Percentiles rank a stretch among this genome's conserved stretches.
Evolutionary conservation across 2,797 vertebrate genomes (phyloP).

Genomic region (Sparidentex hasta): DNA sequence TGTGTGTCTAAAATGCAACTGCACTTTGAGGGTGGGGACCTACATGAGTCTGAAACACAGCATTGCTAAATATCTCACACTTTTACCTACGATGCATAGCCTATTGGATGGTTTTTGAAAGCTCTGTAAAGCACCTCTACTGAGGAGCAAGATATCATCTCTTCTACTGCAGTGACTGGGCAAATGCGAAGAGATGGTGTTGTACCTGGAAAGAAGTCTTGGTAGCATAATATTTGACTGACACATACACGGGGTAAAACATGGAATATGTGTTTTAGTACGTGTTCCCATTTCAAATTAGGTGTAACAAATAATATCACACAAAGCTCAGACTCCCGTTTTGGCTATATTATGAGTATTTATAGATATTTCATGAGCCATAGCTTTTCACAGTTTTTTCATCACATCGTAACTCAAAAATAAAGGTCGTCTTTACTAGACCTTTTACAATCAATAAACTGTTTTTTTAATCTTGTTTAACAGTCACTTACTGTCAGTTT

Average conservation of each 20-base stretch:
- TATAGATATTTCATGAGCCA: constrained; percentile 76
- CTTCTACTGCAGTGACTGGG: neutral
- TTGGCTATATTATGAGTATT: constrained; percentile 69
- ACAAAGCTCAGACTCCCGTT: constrained; percentile 49
- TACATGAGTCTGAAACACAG: neutral
- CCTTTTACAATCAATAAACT: constrained; percentile 79
- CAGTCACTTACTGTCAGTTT: constrained; percentile 78
- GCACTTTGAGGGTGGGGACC: neutral
- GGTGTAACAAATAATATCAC: constrained; percentile 67
- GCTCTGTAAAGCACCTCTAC: neutral
- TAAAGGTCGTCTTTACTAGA: constrained; percentile 79
- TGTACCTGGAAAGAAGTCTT: constrained; percentile 27
- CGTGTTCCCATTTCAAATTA: constrained; percentile 63
- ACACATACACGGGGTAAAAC: constrained; percentile 29
- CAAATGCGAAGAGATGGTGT: constrained; percentile 4
- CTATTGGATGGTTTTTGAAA: neutral
- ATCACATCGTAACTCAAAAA: constrained; percentile 80
- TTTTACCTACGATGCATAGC: neutral
- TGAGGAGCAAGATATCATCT: neutral
- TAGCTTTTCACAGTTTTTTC: constrained; percentile 76
- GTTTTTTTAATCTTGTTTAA: constrained; percentile 77
- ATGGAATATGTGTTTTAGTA: constrained; percentile 48
- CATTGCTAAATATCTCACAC: neutral
- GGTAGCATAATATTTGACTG: constrained; percentile 42
- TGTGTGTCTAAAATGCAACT: neutral